Evolutionary conservation across 2,113 vertebrate species (phyloP).

Genomic region (Oxyruncus cristatus): DNA sequence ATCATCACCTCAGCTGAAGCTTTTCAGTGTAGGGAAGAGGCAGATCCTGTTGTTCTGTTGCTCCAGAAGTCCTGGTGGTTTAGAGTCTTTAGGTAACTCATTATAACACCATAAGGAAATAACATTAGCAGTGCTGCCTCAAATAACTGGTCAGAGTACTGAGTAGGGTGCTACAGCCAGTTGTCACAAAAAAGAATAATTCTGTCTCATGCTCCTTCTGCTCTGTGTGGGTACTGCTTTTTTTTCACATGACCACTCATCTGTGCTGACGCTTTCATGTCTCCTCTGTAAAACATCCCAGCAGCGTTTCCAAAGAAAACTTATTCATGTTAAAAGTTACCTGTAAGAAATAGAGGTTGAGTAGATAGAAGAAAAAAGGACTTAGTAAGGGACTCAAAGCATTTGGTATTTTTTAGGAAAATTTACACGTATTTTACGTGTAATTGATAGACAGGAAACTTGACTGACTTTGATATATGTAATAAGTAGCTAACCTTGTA

Average conservation of each 20-base stretch:
- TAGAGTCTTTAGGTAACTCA: background rate
- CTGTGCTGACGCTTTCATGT: background rate
- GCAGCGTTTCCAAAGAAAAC: background rate
- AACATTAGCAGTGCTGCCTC: background rate
- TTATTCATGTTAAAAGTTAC: background rate
- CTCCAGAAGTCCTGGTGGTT: background rate
- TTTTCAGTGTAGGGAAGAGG: background rate
- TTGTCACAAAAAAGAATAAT: background rate
- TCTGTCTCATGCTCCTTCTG: background rate
- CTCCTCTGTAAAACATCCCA: background rate
- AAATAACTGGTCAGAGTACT: background rate
- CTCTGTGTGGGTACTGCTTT: background rate
- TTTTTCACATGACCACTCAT: background rate
- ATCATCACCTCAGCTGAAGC: background rate
- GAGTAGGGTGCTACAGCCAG: background rate
- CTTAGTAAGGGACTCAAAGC: background rate
- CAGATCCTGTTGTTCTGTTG: background rate
- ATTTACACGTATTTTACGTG: background rate
- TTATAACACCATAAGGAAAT: background rate
- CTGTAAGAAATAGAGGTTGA: background rate
- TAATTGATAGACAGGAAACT: conserved; percentile 51
- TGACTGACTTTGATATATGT: conserved; percentile 43
- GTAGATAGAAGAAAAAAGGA: background rate
- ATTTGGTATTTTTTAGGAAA: background rate
- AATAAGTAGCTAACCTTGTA: conserved; percentile 39